Evolutionary conservation across 2,888 invertebrate genomes (phyloP).

Genomic region (Netelia virgata): DNA sequence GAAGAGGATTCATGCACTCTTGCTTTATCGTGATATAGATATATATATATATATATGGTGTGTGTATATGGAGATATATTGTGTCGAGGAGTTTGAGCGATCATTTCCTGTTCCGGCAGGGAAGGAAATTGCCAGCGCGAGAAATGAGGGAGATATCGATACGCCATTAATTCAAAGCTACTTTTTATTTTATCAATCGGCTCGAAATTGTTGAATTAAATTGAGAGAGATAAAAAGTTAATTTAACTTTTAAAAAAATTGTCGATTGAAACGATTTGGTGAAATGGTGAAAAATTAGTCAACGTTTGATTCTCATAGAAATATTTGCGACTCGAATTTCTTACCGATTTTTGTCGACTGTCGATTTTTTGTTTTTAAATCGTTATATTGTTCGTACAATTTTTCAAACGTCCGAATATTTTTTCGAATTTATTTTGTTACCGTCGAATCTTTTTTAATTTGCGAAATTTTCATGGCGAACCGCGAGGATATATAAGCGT

Average conservation of each 20-base stretch:
- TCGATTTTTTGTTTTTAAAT: no score
- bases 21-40: conserved; percentile 9
- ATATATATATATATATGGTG: not conserved
- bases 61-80: no score
- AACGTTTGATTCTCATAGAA: not conserved
- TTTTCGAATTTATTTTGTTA: not conserved
- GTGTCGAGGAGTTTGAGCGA: conserved; percentile 32
- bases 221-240: not conserved
- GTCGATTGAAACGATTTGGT: no score
- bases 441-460: not conserved
- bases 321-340: no score
- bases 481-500: not conserved
- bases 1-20: conserved; percentile 18
- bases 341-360: no score
- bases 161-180: not conserved
- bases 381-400: not conserved
- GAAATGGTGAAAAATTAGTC: not conserved
- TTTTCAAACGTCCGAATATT: not conserved
- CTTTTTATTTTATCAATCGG: no score
- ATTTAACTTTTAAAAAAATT: not conserved
- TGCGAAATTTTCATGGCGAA: not conserved
- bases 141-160: conserved; percentile 9
- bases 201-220: not conserved
- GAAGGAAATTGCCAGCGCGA: not conserved
- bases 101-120: conserved; percentile 38